Conservation (phyloP, 2,888 invertebrate genomes). For the Leistus spinibarbis region DNA sequence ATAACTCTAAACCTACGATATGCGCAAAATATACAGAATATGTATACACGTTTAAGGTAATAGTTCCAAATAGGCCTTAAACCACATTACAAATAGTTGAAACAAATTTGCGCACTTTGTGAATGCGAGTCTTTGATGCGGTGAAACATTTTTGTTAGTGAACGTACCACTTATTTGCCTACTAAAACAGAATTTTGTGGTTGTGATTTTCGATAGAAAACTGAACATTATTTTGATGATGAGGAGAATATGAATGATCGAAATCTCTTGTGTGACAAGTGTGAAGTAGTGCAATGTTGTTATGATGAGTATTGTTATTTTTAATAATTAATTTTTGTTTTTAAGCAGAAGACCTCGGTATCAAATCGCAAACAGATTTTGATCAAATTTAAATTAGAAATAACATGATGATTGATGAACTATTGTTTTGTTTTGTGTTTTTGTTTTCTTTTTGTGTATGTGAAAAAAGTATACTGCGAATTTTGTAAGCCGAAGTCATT, state of each 20-base stretch:
- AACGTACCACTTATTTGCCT: background rate
- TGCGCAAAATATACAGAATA: too few relatives aligned
- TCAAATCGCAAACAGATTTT: background rate
- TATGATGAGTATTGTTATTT: slow-evolving; percentile 10
- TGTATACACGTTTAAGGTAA: too few relatives aligned
- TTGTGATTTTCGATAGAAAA: slow-evolving; percentile 23
- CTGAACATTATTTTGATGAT: slow-evolving; percentile 14
- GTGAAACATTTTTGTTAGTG: background rate
- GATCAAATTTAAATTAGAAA: background rate
- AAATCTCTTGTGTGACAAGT: slow-evolving; percentile 10
- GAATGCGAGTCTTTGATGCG: background rate
- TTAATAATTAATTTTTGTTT: slow-evolving; percentile 5
- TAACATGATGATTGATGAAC: background rate
- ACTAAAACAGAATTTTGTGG: slow-evolving; percentile 7
- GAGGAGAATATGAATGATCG: slow-evolving; percentile 9
- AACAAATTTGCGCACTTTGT: background rate
- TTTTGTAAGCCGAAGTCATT: slow-evolving; percentile 5
- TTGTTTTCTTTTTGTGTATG: background rate
- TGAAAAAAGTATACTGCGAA: background rate
- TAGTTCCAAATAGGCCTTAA: too few relatives aligned
- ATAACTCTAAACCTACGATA: too few relatives aligned
- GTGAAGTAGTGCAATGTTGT: slow-evolving; percentile 27
- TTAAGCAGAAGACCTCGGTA: slow-evolving; percentile 30
- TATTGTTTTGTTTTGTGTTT: slow-evolving; percentile 3
- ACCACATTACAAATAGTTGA: too few relatives aligned